Conservation (phyloP, 2,797 vertebrate species). For the Xenops minutus region DNA sequence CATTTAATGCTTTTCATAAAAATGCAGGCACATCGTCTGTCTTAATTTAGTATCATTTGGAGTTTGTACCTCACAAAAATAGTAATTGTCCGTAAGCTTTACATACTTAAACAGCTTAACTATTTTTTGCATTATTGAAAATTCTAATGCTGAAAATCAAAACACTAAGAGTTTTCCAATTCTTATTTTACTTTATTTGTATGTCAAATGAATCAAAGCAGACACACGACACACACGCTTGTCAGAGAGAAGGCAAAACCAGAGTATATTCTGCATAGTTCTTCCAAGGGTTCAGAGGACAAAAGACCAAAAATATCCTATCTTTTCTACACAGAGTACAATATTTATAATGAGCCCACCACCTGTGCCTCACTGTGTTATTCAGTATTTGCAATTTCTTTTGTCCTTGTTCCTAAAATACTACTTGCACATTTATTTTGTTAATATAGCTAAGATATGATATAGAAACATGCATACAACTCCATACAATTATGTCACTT, state of each 20-base stretch:
- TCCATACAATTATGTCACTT: background rate
- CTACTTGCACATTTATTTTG: background rate
- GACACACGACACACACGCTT: fast-evolving
- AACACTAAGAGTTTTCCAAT: background rate
- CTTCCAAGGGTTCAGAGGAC: background rate
- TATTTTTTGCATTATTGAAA: background rate
- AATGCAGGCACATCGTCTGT: background rate
- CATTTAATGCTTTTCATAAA: background rate
- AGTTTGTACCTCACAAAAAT: background rate
- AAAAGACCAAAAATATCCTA: background rate
- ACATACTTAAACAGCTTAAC: background rate
- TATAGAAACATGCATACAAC: background rate
- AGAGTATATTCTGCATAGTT: background rate
- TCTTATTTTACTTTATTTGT: background rate
- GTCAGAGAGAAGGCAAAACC: background rate
- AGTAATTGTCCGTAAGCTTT: fast-evolving
- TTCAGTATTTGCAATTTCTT: background rate
- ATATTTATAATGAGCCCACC: background rate
- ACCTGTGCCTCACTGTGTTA: background rate
- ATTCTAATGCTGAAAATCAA: background rate
- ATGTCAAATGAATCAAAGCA: background rate
- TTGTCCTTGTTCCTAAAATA: background rate
- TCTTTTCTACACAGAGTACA: background rate
- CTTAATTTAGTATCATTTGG: background rate
- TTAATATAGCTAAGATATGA: background rate